These are phyloP conservation scores for Chromoteleia sp. DNA, from an alignment of 2,888 invertebrate species.

Conservation along the genomic window DNA sequence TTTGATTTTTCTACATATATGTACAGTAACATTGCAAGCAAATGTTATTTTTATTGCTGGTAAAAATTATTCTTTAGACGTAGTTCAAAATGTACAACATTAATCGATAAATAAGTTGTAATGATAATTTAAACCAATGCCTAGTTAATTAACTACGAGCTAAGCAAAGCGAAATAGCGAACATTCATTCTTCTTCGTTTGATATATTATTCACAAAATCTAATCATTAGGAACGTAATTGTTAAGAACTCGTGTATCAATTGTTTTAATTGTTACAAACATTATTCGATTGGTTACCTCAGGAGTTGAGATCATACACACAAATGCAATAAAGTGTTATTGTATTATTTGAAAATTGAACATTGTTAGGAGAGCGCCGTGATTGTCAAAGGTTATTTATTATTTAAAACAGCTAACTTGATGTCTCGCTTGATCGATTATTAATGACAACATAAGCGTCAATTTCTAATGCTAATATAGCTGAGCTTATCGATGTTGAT, in stretches of 20 bases:
- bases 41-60: no score
- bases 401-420: conserved; percentile 6
- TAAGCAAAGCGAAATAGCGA: conserved; percentile 74
- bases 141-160: conserved; percentile 69
- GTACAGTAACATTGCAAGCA: no score
- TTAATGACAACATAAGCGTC: conserved; percentile 55
- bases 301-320: conserved; percentile 84
- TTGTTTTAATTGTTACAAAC: conserved; percentile 75
- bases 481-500: conserved; percentile 75
- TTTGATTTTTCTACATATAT: no score
- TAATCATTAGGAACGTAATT: conserved; percentile 68
- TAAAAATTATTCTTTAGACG: conserved; percentile 28
- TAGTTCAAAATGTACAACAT: conserved; percentile 18
- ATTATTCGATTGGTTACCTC: conserved; percentile 81
- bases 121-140: conserved; percentile 64
- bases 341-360: conserved; percentile 65
- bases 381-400: conserved; percentile 33
- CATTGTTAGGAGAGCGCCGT: conserved; percentile 60
- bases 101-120: conserved; percentile 13
- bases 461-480: conserved; percentile 71
- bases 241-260: conserved; percentile 73
- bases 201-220: conserved; percentile 71
- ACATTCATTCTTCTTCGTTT: conserved; percentile 75
- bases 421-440: conserved; percentile 27
- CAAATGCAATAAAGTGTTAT: conserved; percentile 76